These are phyloP conservation scores for Habrosyne pyritoides DNA, from an alignment of 2,888 invertebrate genomes.

Conservation along the genomic window DNA sequence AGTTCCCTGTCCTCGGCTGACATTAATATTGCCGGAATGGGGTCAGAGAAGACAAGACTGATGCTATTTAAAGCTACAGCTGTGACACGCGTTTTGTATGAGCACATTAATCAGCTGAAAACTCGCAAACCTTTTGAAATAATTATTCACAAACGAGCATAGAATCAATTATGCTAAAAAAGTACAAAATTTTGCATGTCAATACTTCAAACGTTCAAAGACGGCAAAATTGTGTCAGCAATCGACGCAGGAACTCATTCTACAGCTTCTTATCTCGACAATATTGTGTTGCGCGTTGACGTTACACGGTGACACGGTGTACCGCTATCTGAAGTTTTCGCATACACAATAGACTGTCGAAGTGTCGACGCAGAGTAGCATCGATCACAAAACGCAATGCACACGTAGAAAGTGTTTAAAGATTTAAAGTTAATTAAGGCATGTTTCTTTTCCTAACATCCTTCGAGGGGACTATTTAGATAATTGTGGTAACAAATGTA, in stretches of 20 bases:
- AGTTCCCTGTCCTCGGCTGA: constrained; percentile 13
- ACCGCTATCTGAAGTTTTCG: constrained; percentile 33
- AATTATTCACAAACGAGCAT: background rate
- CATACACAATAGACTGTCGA: constrained; percentile 33
- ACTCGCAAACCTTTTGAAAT: background rate
- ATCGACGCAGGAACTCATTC: constrained; percentile 12
- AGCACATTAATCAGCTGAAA: constrained; percentile 22
- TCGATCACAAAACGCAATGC: constrained; percentile 28
- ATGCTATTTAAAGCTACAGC: constrained; percentile 21
- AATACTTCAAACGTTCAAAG: constrained; percentile 7
- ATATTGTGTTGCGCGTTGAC: constrained; percentile 23
- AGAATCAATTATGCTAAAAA: background rate
- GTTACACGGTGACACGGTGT: constrained; percentile 21
- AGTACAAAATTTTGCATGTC: background rate
- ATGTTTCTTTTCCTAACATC: background rate
- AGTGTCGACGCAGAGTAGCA: constrained; percentile 26
- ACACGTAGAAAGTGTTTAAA: constrained; percentile 28
- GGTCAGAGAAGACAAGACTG: constrained; percentile 25
- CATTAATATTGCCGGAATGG: constrained; percentile 21
- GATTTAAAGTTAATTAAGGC: constrained; percentile 20
- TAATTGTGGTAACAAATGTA: too few relatives aligned
- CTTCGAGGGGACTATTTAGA: too few relatives aligned
- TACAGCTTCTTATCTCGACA: constrained; percentile 24
- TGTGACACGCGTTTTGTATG: constrained; percentile 25
- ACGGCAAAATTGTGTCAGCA: constrained; percentile 1